Base-by-base conservation (phyloP, 2,888 invertebrate genomes). In the Sminthurides aquaticus region DNA sequence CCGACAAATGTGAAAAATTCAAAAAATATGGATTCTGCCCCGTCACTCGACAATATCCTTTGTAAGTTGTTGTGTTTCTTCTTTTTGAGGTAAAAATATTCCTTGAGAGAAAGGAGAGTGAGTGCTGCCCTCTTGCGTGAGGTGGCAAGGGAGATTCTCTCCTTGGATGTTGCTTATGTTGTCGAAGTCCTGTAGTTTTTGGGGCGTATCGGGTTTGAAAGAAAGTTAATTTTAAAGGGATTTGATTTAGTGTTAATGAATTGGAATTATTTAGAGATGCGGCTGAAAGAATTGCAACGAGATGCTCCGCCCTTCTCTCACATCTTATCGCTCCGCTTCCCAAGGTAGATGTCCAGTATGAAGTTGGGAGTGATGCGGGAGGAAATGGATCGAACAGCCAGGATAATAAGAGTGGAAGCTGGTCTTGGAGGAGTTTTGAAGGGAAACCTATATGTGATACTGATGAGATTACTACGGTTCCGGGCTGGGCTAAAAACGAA, bases 401-500 rank as follows among this genome's bases (percentile, higher is more conserved):
- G 3, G 18, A 20, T 8, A 2, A 2, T 1, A 58, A 25, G 24
- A n/a, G 67, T 49, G 63, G 68, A 25, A 67, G 62, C 26, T 74
- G 74, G 74, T 66, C 66, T 34, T 74, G 74, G 74, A 71, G 68
- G 56, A 67, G 57, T 25, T 74, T 69, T 64, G 48, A 68, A 15
- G 74, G 74, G n/a, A 70, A 68, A 28, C 74, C 74, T 63, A 71
- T 73, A 1, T 74, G 74, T 64, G 71, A 71, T 59, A 74, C 74
- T 2, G 71, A 73, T 49, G 74, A 74, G 57, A 66, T 72, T 20
- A 72, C 71, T 57, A 67, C 72, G 29, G 64, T 72, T 29, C 74
- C 74, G 2, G 74, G 72, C 20, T 74, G 70, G 68, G 74, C 74
- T 18, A 74, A 73, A 61, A 73, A 73, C 63, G 74, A 73, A 56